These are phyloP conservation scores for Idris sp. DNA, from an alignment of 1,140 invertebrate species.

Conservation along the genomic window DNA sequence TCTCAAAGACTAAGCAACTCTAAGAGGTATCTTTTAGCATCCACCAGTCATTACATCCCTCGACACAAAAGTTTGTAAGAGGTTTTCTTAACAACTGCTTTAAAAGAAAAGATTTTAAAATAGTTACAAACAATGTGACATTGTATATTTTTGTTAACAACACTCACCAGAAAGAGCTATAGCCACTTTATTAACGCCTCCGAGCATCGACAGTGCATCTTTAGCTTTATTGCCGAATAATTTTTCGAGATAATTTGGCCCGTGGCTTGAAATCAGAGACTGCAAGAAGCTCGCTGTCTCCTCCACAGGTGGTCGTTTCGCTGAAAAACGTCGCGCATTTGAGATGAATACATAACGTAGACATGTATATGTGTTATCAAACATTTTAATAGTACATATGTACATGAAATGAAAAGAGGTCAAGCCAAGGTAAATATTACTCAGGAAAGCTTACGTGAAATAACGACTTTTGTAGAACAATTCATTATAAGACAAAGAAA, in stretches of 20 bases:
- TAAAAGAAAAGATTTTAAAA: no score
- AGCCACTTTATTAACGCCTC: conserved; percentile 95
- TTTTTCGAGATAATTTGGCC: conserved; percentile 97
- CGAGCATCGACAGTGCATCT: conserved; percentile 91
- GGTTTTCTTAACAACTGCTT: no score
- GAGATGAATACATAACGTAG: conserved; percentile 11
- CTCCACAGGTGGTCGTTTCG: conserved; percentile 96
- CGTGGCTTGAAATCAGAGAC: conserved; percentile 93
- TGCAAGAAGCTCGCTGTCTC: conserved; percentile 97
- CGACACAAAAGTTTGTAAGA: no score
- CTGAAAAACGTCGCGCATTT: conserved; percentile 78
- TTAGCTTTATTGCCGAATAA: conserved; percentile 95
- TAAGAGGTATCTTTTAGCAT: no score
- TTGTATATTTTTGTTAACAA: neutral
- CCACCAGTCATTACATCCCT: no score
- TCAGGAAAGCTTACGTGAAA: conserved; percentile 10
- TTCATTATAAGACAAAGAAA: no score
- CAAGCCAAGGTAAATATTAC: conserved; percentile 18
- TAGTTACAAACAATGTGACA: no score
- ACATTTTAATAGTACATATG: conserved; percentile 3
- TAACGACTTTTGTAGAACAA: no score
- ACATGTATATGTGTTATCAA: neutral
- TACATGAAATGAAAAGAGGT: no score
- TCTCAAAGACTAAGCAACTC: no score
- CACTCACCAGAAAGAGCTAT: conserved; percentile 94